Base-by-base conservation (phyloP, 2,113 vertebrate species). In the Crocuta crocuta region DNA sequence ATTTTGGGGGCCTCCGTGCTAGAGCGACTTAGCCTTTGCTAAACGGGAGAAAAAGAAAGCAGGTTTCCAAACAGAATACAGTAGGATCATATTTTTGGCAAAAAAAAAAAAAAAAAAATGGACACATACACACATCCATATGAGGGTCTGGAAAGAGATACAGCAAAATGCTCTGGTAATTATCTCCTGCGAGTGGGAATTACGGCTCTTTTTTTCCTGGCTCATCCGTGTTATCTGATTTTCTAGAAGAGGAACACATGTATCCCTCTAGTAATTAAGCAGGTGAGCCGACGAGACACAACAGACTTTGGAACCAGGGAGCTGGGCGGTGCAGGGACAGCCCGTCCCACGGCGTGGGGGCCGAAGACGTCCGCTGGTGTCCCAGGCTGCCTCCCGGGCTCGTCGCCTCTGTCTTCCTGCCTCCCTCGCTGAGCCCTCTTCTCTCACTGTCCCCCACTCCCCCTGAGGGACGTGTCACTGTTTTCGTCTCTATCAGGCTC, bases 331-430 rank as follows among this genome's bases (percentile, higher is more conserved):
- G 31, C 5, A 10, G 26, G 4, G 12, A 28, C 74, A 0, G 9
- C 1, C 45, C 23, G 0, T 0, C 63, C 80, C 4, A 16, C 21
- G 0, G 45, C 0, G 12, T 0, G 12, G 58, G 86, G 6, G 58
- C 43, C n/a, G 74, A 16, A 1, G 17, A 10, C 13, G 70, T n/a
- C 23, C 2, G n/a, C 83, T 39, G 88, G 39, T 0, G 2, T 19
- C 43, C 70, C 7, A 0, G 82, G 73, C 65, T 43, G 66, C 39
- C 43, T 33, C 63, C 8, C 0, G 0, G 26, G 81, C 84, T 35
- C 66, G 5, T 0, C 3, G 35, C 45, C 58, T 10, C 70, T 65
- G 21, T 6, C 50, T 12, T 1, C 13, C 58, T 9, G 4, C 19
- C n/a, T 45, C 73, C 28, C 39, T 45, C 43, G 3, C 39, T 5